A percentile compares a stretch with the other conserved stretches of the same genome.
These are phyloP conservation scores for Tachycineta bicolor DNA, from an alignment of 2,113 vertebrate genomes.

Conservation along the genomic window DNA sequence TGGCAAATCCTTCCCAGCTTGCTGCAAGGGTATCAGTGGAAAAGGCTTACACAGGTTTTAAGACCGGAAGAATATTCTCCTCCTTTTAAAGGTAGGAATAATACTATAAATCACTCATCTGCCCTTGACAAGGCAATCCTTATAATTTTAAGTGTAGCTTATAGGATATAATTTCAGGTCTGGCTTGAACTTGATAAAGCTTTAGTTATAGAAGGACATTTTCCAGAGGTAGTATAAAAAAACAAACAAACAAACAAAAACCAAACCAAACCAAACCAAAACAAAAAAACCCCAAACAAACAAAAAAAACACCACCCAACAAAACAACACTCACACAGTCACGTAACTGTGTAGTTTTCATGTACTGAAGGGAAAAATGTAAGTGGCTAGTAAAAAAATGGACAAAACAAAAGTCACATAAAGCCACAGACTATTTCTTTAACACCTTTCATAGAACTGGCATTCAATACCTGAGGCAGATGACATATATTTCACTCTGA, in stretches of 20 bases:
- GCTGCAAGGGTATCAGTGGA: not conserved
- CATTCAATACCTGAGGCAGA: not conserved
- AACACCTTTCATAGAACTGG: not conserved
- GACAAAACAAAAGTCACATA: not conserved
- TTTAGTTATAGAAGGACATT: not conserved
- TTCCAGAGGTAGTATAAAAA: not conserved
- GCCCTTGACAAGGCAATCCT: not conserved
- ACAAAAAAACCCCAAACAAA: too few relatives aligned
- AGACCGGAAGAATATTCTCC: not conserved
- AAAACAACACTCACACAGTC: not conserved
- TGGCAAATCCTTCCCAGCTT: not conserved
- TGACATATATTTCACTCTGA: not conserved
- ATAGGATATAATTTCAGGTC: not conserved
- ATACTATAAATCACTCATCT: not conserved
- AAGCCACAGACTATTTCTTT: not conserved
- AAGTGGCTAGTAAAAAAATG: not conserved
- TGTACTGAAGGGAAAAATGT: not conserved
- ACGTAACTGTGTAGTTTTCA: not conserved
- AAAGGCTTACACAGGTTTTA: not conserved
- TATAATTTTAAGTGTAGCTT: not conserved
- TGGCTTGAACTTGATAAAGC: not conserved
- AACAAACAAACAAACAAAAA: not conserved
- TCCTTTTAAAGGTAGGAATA: not conserved
- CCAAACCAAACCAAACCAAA: too few relatives aligned
- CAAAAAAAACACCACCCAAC: not conserved